Evolutionary conservation across 2,113 vertebrate genomes (phyloP), one percentile per base, ranked within the genome.

Genomic region (Anguilla rostrata): DNA sequence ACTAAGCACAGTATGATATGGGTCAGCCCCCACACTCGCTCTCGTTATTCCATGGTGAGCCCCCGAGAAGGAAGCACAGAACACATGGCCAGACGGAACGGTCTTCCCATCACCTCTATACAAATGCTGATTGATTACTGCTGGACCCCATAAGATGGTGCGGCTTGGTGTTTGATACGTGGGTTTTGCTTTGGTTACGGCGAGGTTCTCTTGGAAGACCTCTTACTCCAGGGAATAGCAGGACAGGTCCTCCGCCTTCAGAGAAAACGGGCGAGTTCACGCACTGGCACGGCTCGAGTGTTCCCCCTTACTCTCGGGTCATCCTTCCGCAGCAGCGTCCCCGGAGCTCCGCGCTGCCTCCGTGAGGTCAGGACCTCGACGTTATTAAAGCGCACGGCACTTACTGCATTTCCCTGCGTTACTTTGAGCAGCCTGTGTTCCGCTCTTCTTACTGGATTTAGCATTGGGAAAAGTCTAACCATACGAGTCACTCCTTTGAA

Each of bases 1-100:
- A 78, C 29, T 80, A 26, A 75, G 78, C 75, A 85, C 18, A 53
- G 41, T 71, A 84, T 49, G 57, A 84, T 71, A 75, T 71, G 83
- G 60, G 26, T 84, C 15, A 63, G 26, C 66, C 60, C n/a, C 63
- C 66, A 63, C 83, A 75, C 15, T 53, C 40, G n/a, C 66, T 75
- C 5, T 11, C 40, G 60, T 34, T 75, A 75, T 71, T 63, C 43
- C 75, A 78, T 53, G 49, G 66, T 66, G 7, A 49, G 63, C 71
- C 66, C 15, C 41, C 34, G 83, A 46, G 66, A 78, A 39, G 15
- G 43, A 78, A 39, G 49, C 75, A 16, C 20, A 84, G 63, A 29
- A 26, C 84, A 46, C 75, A 78, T 34, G 26, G 34, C 41, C 84
- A 75, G 71, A 34, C 43, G 41, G 41, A 84, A 49, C 12, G 66